A percentile compares a stretch with the other conserved stretches of the same genome.
Conservation (phyloP, 2,113 vertebrate species). For the Sylvicapra grimmia region DNA sequence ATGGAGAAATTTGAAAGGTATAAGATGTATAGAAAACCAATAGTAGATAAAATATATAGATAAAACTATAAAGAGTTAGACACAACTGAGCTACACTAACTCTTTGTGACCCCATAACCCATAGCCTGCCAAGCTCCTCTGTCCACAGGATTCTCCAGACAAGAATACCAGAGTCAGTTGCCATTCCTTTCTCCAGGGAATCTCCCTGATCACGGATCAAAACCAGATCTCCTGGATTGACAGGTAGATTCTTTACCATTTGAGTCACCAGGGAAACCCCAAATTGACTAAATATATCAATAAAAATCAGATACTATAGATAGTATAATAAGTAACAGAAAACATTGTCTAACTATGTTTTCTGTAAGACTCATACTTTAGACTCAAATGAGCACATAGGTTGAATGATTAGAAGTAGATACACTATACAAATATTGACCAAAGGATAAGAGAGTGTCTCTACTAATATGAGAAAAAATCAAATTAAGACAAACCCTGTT, state of each 20-base stretch:
- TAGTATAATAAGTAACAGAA: background rate
- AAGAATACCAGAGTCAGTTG: background rate
- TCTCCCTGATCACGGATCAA: accelerated
- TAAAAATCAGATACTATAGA: background rate
- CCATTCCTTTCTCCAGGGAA: background rate
- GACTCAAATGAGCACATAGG: background rate
- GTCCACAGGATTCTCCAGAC: background rate
- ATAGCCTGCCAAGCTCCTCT: background rate
- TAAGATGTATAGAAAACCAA: background rate
- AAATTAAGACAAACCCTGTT: background rate
- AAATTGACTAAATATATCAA: background rate
- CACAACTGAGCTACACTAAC: accelerated
- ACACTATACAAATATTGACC: background rate
- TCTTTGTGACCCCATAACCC: background rate
- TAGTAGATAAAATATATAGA: background rate
- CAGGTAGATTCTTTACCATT: background rate
- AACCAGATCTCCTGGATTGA: background rate
- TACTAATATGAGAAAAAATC: background rate
- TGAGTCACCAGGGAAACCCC: background rate
- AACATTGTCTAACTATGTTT: background rate
- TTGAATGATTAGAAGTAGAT: background rate
- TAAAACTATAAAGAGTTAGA: background rate
- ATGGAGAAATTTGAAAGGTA: background rate
- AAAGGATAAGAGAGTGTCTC: background rate
- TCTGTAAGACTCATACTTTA: background rate